Conservation (phyloP, 2,113 vertebrate genomes). For the Pelecanoides urinatrix region DNA sequence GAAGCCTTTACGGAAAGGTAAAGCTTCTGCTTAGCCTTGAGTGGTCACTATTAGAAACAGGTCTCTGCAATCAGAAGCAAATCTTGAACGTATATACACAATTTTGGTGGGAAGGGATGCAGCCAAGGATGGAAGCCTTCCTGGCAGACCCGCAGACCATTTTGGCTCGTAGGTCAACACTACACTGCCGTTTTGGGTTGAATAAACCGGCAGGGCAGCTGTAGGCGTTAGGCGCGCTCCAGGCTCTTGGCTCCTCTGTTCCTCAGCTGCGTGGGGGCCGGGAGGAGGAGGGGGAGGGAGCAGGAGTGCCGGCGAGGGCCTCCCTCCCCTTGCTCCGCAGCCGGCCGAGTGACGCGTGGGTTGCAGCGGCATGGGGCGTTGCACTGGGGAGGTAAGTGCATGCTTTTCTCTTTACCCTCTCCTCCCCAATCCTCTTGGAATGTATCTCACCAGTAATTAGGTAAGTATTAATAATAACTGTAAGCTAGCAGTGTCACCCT, state of each 20-base stretch:
- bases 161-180: not conserved
- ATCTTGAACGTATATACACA: not conserved
- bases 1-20: not conserved
- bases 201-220: not conserved
- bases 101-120: not conserved
- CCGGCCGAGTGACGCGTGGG: accelerated
- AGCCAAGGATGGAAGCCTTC: not conserved
- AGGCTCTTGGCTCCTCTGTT: not conserved
- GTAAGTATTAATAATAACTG: not conserved
- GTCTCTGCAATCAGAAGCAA: not conserved
- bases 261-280: not conserved
- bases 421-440: not conserved
- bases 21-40: constrained; percentile 19
- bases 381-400: not conserved
- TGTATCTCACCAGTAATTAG: not conserved
- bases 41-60: not conserved
- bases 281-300: not conserved
- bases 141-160: not conserved
- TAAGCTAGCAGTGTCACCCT: not conserved
- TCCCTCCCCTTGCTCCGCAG: not conserved
- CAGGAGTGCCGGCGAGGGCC: not conserved
- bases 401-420: not conserved
- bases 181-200: not conserved
- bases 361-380: not conserved
- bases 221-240: accelerated